Percentiles rank a stretch among this genome's conserved stretches.
These are phyloP conservation scores for Punctoribates punctum DNA, from an alignment of 2,888 invertebrate species.

Conservation along the genomic window DNA sequence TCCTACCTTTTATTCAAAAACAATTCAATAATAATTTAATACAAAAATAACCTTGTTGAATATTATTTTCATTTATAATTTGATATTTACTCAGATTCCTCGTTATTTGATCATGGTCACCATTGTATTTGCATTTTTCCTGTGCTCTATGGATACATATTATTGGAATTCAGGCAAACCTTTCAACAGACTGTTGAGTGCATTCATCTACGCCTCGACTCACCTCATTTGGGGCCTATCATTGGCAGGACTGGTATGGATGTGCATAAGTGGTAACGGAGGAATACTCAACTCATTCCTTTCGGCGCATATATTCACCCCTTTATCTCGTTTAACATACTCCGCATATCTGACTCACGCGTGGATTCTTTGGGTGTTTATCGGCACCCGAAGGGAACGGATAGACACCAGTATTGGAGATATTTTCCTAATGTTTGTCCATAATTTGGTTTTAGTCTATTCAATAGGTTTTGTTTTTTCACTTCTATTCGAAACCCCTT, in stretches of 20 bases:
- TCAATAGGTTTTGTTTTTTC: too few species aligned
- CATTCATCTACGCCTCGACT: not conserved
- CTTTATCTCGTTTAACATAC: conserved; percentile 43
- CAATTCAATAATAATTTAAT: not conserved
- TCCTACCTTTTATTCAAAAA: too few species aligned
- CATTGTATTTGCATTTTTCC: not conserved
- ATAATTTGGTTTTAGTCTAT: too few species aligned
- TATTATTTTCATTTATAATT: too few species aligned
- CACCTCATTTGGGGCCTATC: not conserved
- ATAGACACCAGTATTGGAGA: not conserved
- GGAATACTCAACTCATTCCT: conserved; percentile 43
- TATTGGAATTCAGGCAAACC: not conserved
- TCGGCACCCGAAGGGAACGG: conserved; percentile 38
- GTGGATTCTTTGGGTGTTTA: conserved; percentile 39
- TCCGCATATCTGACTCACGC: conserved; percentile 44
- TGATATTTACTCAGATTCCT: too few species aligned
- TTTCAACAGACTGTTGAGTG: not conserved
- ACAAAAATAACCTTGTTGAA: too few species aligned
- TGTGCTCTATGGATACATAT: not conserved
- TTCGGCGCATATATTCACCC: conserved; percentile 38
- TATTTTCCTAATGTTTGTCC: too few species aligned
- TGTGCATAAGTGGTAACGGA: conserved; percentile 38
- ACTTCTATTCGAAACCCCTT: too few species aligned
- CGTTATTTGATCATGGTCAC: too few species aligned
- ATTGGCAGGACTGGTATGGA: not conserved